Base-by-base conservation (phyloP, 1,140 invertebrate species). In the Aphaenogaster rudis region DNA sequence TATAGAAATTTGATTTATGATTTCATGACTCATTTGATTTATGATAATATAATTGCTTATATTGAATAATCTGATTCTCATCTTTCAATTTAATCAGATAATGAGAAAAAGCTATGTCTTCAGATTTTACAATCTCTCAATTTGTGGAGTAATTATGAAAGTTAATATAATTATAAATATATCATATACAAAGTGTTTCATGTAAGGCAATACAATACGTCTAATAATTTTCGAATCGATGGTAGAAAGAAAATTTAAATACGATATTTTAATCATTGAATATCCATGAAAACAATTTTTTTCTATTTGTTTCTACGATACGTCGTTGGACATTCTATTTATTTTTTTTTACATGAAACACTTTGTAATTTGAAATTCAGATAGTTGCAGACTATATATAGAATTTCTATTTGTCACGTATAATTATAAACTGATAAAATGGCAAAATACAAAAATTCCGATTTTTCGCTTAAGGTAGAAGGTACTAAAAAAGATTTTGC, bases 401-500 rank as follows among this genome's bases (percentile, higher is more conserved):
- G 4, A 63, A 78, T 78, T 67, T 69, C 6, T 66, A 50, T 42
- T 69, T 17, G 33, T 76, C 59, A 84, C 1, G 0, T 13, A 15
- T 61, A 76, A 11, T n/a, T 21, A 17, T 66, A 66, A 17, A 42
- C 1, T n/a, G 59, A 21, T 15, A 63, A 61, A 63, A 21, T 15
- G 4, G 5, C 28, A 15, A 42, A 28, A 42, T 17, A 50, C 15
- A 21, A 59, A 54, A 45, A 76, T 61, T n/a, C 11, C n/a, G 45
- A 42, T 69, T n/a, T 66, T 86, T 54, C 17, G 67, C 21, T 54
- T 39, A 76, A 7, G 28, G 2, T 66, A 11, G n/a, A 84, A 64
- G 21, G 15, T 33, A 48, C 15, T 54, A 42, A 52, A 7, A 11
- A 28, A 9, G 2, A n/a, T 48, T 50, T 80, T 64, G 21, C 1